These are phyloP conservation scores for Plotosus lineatus DNA, from an alignment of 2,113 vertebrate genomes.

Conservation along the genomic window DNA sequence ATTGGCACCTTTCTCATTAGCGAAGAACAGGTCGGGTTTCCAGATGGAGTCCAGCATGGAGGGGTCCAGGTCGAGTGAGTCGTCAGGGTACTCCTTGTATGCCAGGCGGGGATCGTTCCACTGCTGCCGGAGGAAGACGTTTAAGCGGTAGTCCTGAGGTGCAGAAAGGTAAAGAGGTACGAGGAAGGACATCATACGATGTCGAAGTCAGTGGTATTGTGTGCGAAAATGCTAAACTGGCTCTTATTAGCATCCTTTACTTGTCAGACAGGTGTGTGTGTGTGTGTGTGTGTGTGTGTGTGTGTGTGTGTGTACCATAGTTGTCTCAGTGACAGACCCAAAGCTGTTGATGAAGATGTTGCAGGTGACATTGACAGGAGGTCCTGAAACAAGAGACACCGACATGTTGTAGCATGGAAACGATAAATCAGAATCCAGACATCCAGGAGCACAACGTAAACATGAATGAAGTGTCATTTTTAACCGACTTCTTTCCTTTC, in stretches of 20 bases:
- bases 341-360: conserved; percentile 99
- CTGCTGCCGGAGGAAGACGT: conserved; percentile 90
- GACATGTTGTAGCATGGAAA: neutral
- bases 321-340: conserved; percentile 90
- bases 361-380: conserved; percentile 93
- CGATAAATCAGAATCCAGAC: neutral
- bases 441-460: neutral
- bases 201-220: neutral
- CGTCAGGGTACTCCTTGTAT: conserved; percentile 88
- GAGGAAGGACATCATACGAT: no score
- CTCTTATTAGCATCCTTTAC: neutral
- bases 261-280: neutral
- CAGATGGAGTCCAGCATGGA: conserved; percentile 96
- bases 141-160: conserved; percentile 86
- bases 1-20: conserved; percentile 92
- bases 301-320: conserved; percentile 77
- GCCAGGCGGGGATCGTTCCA: conserved; percentile 93
- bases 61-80: conserved; percentile 89
- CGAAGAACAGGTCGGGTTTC: conserved; percentile 95
- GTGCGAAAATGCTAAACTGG: neutral
- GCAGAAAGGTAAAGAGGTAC: no score
- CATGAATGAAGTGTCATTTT: neutral
- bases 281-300: conserved; percentile 10
- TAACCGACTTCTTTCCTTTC: neutral
- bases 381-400: conserved; percentile 72